phyloP scores from a whole-genome alignment of 1,140 invertebrate species.

The Papilio polytes region DNA sequence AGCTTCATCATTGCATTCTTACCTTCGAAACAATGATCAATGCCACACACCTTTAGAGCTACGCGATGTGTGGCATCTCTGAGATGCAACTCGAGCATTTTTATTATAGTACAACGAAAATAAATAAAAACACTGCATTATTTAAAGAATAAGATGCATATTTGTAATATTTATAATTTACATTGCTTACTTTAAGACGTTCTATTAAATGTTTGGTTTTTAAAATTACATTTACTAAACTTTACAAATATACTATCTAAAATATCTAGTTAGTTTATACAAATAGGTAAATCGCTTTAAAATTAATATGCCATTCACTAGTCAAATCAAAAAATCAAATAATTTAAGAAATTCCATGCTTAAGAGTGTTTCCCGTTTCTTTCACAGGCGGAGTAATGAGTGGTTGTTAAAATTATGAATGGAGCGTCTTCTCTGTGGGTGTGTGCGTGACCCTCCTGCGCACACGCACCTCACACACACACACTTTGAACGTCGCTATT shows the following conservation, averaged over 20 bases:
- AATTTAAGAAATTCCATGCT: conserved; percentile 53
- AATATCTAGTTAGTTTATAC: background rate
- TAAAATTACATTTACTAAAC: too few relatives aligned
- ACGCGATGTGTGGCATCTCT: conserved; percentile 26
- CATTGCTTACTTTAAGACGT: too few relatives aligned
- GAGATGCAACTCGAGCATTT: conserved; percentile 21
- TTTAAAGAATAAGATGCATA: too few relatives aligned
- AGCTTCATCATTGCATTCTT: conserved; percentile 35
- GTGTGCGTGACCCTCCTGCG: conserved; percentile 49
- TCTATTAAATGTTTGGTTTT: too few relatives aligned
- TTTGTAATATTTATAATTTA: too few relatives aligned
- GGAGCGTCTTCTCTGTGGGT: conserved; percentile 61
- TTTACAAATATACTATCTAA: too few relatives aligned
- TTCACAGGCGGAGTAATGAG: conserved; percentile 60
- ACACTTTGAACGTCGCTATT: conserved; percentile 40
- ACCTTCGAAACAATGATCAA: conserved; percentile 32
- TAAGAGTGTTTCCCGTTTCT: conserved; percentile 51
- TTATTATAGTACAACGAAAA: conserved; percentile 8
- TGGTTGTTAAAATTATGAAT: conserved; percentile 78
- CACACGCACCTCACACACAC: conserved; percentile 33
- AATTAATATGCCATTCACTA: background rate
- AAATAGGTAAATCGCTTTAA: background rate
- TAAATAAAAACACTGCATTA: background rate
- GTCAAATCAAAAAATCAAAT: background rate
- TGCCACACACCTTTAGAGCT: conserved; percentile 24